These are phyloP conservation scores for Aphidius ervi DNA, from an alignment of 1,140 invertebrate genomes.

Conservation along the genomic window DNA sequence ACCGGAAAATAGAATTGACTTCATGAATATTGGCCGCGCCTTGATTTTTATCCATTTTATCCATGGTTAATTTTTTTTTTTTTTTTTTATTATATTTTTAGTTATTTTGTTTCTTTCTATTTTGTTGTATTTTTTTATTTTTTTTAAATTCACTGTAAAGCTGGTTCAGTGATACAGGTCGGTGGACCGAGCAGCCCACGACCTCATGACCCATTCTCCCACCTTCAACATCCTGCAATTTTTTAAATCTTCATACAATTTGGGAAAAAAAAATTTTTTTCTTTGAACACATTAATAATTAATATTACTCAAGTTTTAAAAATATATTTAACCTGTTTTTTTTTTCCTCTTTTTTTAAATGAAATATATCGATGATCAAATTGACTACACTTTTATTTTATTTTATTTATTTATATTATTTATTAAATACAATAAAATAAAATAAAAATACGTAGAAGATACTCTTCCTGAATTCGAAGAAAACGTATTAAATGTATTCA, in stretches of 20 bases:
- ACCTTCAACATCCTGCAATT: neutral
- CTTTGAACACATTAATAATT: no score
- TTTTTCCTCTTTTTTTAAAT: slow-evolving; percentile 4
- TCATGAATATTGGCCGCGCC: slow-evolving; percentile 7
- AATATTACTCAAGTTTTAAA: neutral
- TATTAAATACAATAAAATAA: no score
- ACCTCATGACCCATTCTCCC: slow-evolving; percentile 10
- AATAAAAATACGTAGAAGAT: no score
- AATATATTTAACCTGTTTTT: neutral
- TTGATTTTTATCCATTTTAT: neutral
- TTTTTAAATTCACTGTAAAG: neutral
- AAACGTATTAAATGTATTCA: no score
- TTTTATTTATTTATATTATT: no score
- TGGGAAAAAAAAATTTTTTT: no score
- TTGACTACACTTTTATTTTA: no score
- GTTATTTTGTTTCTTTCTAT: slow-evolving; percentile 1
- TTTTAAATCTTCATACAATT: no score
- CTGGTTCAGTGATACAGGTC: slow-evolving; percentile 13
- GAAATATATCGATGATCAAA: no score
- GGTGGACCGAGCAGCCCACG: slow-evolving; percentile 1
- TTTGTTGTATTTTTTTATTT: neutral
- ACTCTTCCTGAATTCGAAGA: no score
- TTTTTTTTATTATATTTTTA: neutral
- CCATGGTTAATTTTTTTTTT: neutral
- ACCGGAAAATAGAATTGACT: slow-evolving; percentile 22